Evolutionary conservation across 1,140 invertebrate genomes (phyloP).

Genomic region (Procambarus virginalis): DNA sequence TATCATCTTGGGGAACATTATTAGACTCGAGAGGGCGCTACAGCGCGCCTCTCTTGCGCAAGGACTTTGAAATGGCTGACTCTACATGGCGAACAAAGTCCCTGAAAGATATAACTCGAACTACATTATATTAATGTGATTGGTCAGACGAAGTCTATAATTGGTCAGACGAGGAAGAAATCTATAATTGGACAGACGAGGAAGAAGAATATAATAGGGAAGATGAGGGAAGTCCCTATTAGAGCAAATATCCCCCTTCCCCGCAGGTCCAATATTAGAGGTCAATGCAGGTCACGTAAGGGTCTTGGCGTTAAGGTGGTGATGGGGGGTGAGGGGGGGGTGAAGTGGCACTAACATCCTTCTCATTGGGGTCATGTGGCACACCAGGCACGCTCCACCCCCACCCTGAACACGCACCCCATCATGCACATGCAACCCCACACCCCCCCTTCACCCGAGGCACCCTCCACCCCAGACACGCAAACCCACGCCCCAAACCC

Average conservation of each 20-base stretch:
- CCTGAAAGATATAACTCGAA: too few relatives aligned
- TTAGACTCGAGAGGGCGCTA: neutral
- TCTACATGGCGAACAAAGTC: too few relatives aligned
- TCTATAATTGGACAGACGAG: too few relatives aligned
- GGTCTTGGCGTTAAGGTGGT: neutral
- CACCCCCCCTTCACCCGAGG: neutral
- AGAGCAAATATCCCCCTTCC: neutral
- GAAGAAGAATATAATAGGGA: neutral
- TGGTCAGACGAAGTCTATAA: too few relatives aligned
- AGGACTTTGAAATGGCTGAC: too few relatives aligned
- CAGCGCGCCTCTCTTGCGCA: neutral
- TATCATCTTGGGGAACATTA: constrained; percentile 9
- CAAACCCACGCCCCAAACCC: neutral
- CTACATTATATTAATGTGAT: too few relatives aligned
- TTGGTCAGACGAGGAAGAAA: too few relatives aligned
- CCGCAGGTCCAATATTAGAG: neutral
- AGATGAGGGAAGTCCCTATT: neutral
- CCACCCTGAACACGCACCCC: too few relatives aligned
- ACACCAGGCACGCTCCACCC: neutral
- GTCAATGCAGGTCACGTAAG: neutral
- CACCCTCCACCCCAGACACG: neutral
- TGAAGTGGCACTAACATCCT: neutral
- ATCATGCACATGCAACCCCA: neutral
- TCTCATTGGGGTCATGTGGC: neutral
- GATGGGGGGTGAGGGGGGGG: neutral